These are phyloP conservation scores for Oxyura jamaicensis DNA, from an alignment of 2,113 vertebrate genomes.

Conservation along the genomic window DNA sequence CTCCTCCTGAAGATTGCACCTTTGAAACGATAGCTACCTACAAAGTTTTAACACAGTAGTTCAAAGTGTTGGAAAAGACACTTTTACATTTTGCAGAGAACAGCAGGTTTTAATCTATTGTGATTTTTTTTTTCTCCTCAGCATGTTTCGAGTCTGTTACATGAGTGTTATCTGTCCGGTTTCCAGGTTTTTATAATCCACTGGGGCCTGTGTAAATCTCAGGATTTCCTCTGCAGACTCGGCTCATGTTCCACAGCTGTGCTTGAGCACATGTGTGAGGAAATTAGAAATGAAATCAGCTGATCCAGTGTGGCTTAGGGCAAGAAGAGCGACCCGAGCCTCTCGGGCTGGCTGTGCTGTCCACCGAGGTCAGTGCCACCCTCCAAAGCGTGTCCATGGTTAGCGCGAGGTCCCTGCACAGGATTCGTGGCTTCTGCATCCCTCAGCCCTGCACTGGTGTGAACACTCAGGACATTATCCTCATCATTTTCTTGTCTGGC, in stretches of 20 bases:
- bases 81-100: constrained; percentile 61
- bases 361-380: background rate
- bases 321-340: background rate
- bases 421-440: background rate
- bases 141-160: constrained; percentile 63
- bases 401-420: background rate
- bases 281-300: constrained; percentile 75
- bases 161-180: constrained; percentile 70
- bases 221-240: constrained; percentile 75
- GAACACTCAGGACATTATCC: background rate
- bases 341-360: background rate
- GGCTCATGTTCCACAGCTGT: constrained; percentile 77
- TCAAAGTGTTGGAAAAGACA: constrained; percentile 70
- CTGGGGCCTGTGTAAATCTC: constrained; percentile 71
- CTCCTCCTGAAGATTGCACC: constrained; percentile 47
- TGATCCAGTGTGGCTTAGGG: constrained; percentile 58
- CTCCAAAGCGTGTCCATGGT: rapidly evolving
- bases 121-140: constrained; percentile 14
- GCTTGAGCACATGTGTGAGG: constrained; percentile 66
- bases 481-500: background rate
- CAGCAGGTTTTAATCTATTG: constrained; percentile 70
- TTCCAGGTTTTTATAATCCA: constrained; percentile 69
- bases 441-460: background rate
- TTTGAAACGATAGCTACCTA: constrained; percentile 52
- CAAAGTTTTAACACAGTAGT: constrained; percentile 55